Evolutionary conservation across 2,888 invertebrate species (phyloP).

Genomic region (Metallyticus violacea): DNA sequence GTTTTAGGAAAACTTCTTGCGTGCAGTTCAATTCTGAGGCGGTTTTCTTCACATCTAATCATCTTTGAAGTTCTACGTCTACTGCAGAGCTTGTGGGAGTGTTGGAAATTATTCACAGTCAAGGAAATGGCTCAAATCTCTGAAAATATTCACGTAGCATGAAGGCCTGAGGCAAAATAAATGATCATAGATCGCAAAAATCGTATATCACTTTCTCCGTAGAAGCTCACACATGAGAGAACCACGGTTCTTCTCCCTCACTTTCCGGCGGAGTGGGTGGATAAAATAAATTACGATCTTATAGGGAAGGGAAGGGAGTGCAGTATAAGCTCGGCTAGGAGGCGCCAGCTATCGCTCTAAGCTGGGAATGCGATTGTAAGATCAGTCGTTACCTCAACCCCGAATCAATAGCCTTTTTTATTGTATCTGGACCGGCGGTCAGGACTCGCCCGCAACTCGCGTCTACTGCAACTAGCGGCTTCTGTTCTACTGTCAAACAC

Average conservation of each 20-base stretch:
- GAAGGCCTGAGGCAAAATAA: not conserved
- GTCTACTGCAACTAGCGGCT: too few species aligned
- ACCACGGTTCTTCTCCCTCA: not conserved
- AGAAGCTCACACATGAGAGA: not conserved
- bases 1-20: too few species aligned
- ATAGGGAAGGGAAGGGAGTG: slow-evolving; percentile 28
- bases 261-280: not conserved
- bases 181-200: not conserved
- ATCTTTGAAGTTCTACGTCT: too few species aligned
- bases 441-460: not conserved
- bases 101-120: too few species aligned
- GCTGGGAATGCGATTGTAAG: not conserved
- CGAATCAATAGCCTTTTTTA: not conserved
- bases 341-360: slow-evolving; percentile 18
- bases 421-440: not conserved
- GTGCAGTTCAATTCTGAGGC: too few species aligned
- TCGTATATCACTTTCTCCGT: not conserved
- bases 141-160: not conserved
- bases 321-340: slow-evolving; percentile 16
- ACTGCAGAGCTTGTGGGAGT: too few species aligned
- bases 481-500: too few species aligned
- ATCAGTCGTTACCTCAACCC: not conserved
- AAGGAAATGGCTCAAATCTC: too few species aligned
- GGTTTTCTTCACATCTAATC: too few species aligned
- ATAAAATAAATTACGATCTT: slow-evolving; percentile 28